Evolutionary conservation across 2,113 vertebrate species (phyloP).

Genomic region (Nymphicus hollandicus): DNA sequence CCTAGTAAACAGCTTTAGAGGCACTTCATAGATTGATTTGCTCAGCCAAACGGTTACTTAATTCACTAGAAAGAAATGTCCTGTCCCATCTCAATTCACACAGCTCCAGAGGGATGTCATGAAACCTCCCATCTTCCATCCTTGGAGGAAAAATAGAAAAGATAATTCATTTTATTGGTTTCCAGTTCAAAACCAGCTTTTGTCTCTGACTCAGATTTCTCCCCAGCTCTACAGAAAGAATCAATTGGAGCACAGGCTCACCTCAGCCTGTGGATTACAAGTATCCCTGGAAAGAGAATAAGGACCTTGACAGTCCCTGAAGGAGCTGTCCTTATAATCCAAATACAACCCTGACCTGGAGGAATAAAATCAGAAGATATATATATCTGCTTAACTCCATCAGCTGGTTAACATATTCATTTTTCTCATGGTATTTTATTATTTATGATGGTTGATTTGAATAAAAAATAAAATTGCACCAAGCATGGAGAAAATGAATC

Average conservation of each 20-base stretch:
- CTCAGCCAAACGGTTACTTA: not conserved
- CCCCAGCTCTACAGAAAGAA: not conserved
- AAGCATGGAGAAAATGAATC: not conserved
- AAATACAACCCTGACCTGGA: not conserved
- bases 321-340: not conserved
- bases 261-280: not conserved
- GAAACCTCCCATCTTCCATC: not conserved
- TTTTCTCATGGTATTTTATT: not conserved
- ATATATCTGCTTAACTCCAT: not conserved
- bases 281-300: not conserved
- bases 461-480: not conserved
- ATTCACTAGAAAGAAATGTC: not conserved
- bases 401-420: not conserved
- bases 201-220: not conserved
- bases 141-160: not conserved
- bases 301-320: not conserved
- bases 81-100: not conserved
- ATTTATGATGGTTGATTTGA: not conserved
- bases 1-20: not conserved
- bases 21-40: not conserved
- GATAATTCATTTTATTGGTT: not conserved
- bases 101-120: not conserved
- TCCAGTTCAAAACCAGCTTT: not conserved
- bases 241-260: not conserved
- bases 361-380: not conserved